Evolutionary conservation across 2,113 vertebrate genomes (phyloP).

Genomic region (Podocnemis expansa): DNA sequence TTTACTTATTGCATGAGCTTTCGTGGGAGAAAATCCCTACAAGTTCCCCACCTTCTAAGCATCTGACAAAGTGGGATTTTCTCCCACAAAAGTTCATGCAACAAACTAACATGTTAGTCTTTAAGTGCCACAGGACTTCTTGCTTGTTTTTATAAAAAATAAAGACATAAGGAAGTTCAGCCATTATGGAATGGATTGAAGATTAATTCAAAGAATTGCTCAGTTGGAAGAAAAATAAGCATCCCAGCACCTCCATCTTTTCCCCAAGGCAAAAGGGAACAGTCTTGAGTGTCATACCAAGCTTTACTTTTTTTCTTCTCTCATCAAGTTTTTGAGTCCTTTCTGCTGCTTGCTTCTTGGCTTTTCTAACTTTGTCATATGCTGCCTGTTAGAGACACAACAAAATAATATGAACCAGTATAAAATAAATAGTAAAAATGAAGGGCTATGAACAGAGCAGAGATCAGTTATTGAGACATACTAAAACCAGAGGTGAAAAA

Average conservation of each 20-base stretch:
- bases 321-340: conserved; percentile 90
- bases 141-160: too few species aligned
- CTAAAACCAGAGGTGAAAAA: not conserved
- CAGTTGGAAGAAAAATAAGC: accelerated
- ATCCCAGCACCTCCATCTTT: not conserved
- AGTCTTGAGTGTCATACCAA: conserved; percentile 82
- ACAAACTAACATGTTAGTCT: too few species aligned
- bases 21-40: too few species aligned
- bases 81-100: too few species aligned
- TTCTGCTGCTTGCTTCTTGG: conserved; percentile 92
- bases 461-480: not conserved
- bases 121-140: too few species aligned
- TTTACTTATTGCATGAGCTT: too few species aligned
- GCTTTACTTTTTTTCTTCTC: conserved; percentile 94
- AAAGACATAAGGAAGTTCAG: not conserved
- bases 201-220: not conserved
- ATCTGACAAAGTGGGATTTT: too few species aligned
- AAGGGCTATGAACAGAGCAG: accelerated
- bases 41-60: too few species aligned
- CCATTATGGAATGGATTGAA: accelerated
- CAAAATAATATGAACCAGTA: not conserved
- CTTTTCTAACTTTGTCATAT: conserved; percentile 90
- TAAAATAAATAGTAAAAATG: not conserved
- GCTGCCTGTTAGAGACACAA: conserved; percentile 83
- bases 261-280: accelerated